Conservation (phyloP, 2,113 vertebrate genomes). For the Toxotes chatareus region DNA sequence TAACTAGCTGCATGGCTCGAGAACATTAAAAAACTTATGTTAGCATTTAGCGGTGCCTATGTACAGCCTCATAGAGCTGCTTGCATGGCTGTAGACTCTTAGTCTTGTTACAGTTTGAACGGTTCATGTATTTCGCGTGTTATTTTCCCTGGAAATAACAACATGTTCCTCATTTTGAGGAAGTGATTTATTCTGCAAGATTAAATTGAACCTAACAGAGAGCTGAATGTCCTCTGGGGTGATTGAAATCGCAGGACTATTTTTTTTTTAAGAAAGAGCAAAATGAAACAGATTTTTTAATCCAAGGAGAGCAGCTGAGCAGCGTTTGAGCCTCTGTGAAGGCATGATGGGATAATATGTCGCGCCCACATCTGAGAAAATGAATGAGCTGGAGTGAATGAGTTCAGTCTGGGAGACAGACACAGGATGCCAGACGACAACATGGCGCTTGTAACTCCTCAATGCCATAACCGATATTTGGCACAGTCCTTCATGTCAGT, state of each 20-base stretch:
- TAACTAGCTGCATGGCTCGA: not conserved
- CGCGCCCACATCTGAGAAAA: constrained; percentile 48
- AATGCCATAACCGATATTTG: constrained; percentile 59
- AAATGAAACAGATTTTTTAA: constrained; percentile 29
- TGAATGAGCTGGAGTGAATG: constrained; percentile 47
- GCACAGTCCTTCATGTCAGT: constrained; percentile 29
- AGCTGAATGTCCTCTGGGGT: not conserved
- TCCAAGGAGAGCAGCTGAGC: constrained; percentile 24
- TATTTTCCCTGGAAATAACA: constrained; percentile 15
- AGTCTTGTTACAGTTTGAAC: not conserved
- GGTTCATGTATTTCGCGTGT: constrained; percentile 4
- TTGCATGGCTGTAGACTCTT: not conserved
- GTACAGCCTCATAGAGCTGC: not conserved
- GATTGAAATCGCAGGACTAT: constrained; percentile 6
- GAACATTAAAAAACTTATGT: not conserved
- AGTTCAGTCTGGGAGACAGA: constrained; percentile 48
- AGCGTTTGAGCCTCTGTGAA: constrained; percentile 1
- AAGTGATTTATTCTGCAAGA: constrained; percentile 4
- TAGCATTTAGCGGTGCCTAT: not conserved
- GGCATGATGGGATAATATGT: not conserved
- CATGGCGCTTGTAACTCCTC: constrained; percentile 23
- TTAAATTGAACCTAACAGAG: constrained; percentile 14
- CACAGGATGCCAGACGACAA: constrained; percentile 51
- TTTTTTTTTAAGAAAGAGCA: constrained; percentile 13
- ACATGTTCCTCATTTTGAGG: constrained; percentile 11